Conservation (phyloP, 2,888 invertebrate species). For the Empis stercorea region DNA sequence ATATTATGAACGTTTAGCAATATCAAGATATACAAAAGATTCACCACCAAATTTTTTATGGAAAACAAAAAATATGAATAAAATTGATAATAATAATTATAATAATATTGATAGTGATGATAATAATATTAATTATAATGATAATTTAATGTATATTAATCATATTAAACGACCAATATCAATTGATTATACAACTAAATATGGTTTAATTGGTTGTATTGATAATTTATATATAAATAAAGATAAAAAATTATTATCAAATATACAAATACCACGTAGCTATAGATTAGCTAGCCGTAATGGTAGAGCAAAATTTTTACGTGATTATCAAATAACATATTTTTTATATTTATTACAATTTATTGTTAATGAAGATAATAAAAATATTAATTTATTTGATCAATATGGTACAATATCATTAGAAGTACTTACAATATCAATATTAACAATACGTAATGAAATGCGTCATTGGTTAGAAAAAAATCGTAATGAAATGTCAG, state of each 20-base stretch:
- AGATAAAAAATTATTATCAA: constrained; percentile 28
- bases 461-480: background rate
- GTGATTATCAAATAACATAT: constrained; percentile 65
- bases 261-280: constrained; percentile 57
- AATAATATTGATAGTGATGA: too few relatives aligned
- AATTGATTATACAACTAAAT: constrained; percentile 39
- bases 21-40: constrained; percentile 47
- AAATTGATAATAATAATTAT: background rate
- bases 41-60: constrained; percentile 60
- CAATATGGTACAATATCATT: constrained; percentile 41
- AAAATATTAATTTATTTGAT: background rate
- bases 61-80: constrained; percentile 39
- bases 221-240: constrained; percentile 28
- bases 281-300: constrained; percentile 24
- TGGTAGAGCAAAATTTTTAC: constrained; percentile 24
- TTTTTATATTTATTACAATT: constrained; percentile 61
- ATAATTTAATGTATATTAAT: constrained; percentile 22
- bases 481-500: too few relatives aligned
- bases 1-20: constrained; percentile 33
- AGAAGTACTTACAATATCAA: constrained; percentile 52
- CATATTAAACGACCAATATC: constrained; percentile 22
- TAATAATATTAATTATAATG: background rate
- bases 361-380: constrained; percentile 25
- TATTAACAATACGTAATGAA: constrained; percentile 47
- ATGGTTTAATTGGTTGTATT: constrained; percentile 34